Evolutionary conservation across 2,113 vertebrate species (phyloP).

Genomic region (Acanthisitta chloris): DNA sequence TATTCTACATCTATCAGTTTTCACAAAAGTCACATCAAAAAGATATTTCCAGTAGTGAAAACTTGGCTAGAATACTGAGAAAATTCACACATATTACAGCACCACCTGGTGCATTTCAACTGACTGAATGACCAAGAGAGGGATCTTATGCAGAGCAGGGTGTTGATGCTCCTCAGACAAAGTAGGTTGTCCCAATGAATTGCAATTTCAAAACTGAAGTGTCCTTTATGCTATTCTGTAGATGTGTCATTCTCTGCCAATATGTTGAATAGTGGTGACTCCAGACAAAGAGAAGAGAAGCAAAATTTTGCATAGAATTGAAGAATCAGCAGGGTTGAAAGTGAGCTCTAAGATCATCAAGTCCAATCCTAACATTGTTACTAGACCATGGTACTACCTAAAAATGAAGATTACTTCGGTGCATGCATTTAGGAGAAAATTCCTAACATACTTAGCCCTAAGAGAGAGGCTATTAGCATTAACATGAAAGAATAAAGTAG

Average conservation of each 20-base stretch:
- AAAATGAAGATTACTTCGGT: conserved; percentile 41
- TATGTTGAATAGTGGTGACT: not conserved
- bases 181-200: not conserved
- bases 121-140: not conserved
- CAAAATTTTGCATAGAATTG: too few species aligned
- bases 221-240: not conserved
- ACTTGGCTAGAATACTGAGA: not conserved
- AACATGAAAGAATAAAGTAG: conserved; percentile 32
- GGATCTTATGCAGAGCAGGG: rapidly evolving
- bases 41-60: not conserved
- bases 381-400: too few species aligned
- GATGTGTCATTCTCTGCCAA: not conserved
- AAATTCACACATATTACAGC: not conserved
- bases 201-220: not conserved
- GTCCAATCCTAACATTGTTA: too few species aligned
- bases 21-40: not conserved
- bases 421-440: conserved; percentile 49
- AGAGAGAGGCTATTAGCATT: conserved; percentile 27
- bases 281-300: not conserved
- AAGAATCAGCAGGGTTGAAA: too few species aligned
- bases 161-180: not conserved
- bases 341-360: too few species aligned
- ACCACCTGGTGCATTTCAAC: not conserved
- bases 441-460: conserved; percentile 33
- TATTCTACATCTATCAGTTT: not conserved